Evolutionary conservation across 2,888 invertebrate species (phyloP), one percentile per base, ranked within the genome.

Genomic region (Copidosoma aretas): DNA sequence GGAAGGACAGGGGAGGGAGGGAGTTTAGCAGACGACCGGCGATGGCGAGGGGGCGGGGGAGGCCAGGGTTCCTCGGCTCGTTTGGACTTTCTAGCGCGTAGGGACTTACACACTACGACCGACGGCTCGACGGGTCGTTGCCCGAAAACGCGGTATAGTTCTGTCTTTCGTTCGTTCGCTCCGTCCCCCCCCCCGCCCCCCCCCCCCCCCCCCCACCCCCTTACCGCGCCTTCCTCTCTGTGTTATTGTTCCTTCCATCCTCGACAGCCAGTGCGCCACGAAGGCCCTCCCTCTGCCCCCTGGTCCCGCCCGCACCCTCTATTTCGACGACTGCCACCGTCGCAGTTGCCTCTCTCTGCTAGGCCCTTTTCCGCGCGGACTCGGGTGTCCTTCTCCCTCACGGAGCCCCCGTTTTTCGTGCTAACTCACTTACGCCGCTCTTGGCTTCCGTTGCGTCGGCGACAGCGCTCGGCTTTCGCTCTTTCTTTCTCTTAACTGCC

Each of bases 221-320:
- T n/a, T n/a, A n/a, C n/a, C n/a, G n/a, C n/a, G n/a, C 49, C 61
- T 54, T 61, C 21, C 70, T 63, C 56, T n/a, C 76, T 75, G 81
- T 79, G 81, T 82, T 82, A 82, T 82, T 81, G 82, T 82, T 79
- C 78, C 77, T 68, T 68, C 64, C 75, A 76, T 75, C 75, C 76
- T 73, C 72, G 66, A 66, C 71, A 41, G 41, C 41, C 41, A n/a
- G n/a, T n/a, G 32, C 32, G 43, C 43, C 10, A 46, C 56, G 57
- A 51, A 58, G 19, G 68, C 74, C 73, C 73, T 73, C 68, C 58
- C 43, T 60, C 53, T 59, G 54, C 32, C 39, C 43, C 43, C 15
- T 46, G 8, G 12, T 12, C 43, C 43, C 17, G 15, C 51, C 56
- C 66, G 52, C 56, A 46, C 3, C 43, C 43, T 17, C 43, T 46